phyloP scores from a whole-genome alignment of 2,113 vertebrate genomes.

The Otus sunia region DNA sequence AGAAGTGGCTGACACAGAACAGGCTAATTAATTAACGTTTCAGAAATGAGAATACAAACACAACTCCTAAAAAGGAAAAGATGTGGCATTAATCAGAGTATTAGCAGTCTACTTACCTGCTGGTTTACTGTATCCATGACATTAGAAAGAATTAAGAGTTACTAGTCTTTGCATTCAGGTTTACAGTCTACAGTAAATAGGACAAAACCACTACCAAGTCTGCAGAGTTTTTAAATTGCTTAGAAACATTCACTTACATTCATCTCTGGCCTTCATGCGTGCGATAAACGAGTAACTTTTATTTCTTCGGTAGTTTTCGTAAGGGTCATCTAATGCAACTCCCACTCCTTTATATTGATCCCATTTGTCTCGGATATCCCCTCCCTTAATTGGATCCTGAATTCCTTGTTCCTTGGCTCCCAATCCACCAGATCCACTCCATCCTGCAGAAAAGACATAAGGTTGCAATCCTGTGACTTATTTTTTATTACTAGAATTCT shows the following conservation, averaged over 20 bases:
- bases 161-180: not conserved
- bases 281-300: slow-evolving; percentile 99
- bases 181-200: not conserved
- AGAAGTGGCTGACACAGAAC: not conserved
- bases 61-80: not conserved
- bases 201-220: not conserved
- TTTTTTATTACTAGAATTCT: not conserved
- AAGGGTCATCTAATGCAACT: slow-evolving; percentile 93
- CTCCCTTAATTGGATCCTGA: slow-evolving; percentile 97
- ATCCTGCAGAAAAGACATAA: slow-evolving; percentile 76
- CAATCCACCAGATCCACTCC: slow-evolving; percentile 94
- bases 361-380: slow-evolving; percentile 95
- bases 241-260: slow-evolving; percentile 79
- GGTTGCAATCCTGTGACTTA: not conserved
- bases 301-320: slow-evolving; percentile 95
- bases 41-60: not conserved
- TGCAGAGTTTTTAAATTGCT: not conserved
- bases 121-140: not conserved
- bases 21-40: not conserved
- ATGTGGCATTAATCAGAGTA: not conserved
- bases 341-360: slow-evolving; percentile 99
- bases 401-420: slow-evolving; percentile 98
- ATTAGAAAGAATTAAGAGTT: not conserved
- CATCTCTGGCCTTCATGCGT: slow-evolving; percentile 96
- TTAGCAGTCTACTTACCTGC: not conserved